Evolutionary conservation across 1,140 invertebrate species (phyloP).

Genomic region (Lepidotrigona ventralis): DNA sequence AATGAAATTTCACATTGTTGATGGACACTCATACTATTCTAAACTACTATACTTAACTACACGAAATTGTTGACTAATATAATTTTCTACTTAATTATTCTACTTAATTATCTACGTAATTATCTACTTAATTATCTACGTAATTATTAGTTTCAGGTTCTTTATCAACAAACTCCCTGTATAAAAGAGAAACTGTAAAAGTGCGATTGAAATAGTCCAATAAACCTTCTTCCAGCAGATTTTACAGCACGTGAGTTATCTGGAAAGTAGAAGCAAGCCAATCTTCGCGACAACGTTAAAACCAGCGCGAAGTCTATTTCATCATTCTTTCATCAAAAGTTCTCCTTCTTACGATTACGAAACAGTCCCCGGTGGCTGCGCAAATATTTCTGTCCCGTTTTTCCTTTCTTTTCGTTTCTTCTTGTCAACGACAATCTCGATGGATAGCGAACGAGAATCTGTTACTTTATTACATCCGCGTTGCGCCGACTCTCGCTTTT

Average conservation of each 20-base stretch:
- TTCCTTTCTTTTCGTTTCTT: no score
- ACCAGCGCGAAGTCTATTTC: neutral
- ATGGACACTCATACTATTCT: no score
- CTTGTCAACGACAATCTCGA: neutral
- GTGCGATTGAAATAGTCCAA: neutral
- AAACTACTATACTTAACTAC: no score
- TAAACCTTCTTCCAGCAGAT: neutral
- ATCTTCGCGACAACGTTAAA: neutral
- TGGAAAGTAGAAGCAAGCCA: neutral
- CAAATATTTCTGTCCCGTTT: neutral
- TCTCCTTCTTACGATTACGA: conserved; percentile 1
- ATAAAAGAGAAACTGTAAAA: neutral
- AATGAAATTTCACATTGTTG: no score
- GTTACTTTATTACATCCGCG: conserved; percentile 11
- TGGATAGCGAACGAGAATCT: neutral
- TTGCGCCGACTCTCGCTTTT: neutral
- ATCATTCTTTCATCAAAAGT: neutral
- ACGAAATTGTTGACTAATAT: no score
- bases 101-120: no score
- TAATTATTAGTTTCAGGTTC: no score
- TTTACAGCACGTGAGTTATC: neutral
- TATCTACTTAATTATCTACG: no score
- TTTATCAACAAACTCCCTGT: no score
- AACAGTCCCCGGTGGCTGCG: neutral
- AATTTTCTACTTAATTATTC: no score